A percentile compares a stretch with the other conserved stretches of the same genome.
Evolutionary conservation across 2,888 invertebrate species (phyloP).

Genomic region (Vanessa cardui): DNA sequence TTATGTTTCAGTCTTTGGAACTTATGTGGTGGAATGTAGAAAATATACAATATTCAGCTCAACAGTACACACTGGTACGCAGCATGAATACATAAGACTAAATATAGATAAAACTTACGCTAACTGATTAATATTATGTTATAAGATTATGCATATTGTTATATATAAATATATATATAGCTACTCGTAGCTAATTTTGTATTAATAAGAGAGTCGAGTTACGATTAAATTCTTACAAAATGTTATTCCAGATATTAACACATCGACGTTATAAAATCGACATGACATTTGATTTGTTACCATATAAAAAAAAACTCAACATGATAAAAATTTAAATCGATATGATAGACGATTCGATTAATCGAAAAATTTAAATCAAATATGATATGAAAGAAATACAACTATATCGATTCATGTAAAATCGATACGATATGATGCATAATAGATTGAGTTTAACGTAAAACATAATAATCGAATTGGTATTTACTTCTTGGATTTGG

Average conservation of each 20-base stretch:
- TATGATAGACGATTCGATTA: too few relatives aligned
- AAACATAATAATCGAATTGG: not conserved
- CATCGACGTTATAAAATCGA: too few relatives aligned
- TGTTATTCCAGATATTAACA: not conserved
- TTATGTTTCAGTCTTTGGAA: conserved; percentile 59
- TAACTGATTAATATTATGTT: conserved; percentile 18
- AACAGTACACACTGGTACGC: conserved; percentile 40
- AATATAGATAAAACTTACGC: conserved; percentile 19
- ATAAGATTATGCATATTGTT: conserved; percentile 10
- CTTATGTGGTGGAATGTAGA: conserved; percentile 54
- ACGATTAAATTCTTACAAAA: not conserved
- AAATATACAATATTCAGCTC: conserved; percentile 40
- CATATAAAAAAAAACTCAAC: not conserved
- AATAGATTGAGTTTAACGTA: not conserved
- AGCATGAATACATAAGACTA: conserved; percentile 17
- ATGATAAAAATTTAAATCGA: too few relatives aligned
- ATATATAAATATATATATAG: not conserved
- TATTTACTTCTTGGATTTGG: conserved; percentile 24
- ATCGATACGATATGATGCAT: not conserved
- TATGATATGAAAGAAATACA: not conserved
- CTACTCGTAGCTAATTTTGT: not conserved
- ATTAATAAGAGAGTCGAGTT: not conserved
- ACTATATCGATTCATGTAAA: not conserved
- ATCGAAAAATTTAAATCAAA: too few relatives aligned
- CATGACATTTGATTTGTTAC: not conserved